Evolutionary conservation across 2,888 invertebrate genomes (phyloP).

Genomic region (Emesis furor): DNA sequence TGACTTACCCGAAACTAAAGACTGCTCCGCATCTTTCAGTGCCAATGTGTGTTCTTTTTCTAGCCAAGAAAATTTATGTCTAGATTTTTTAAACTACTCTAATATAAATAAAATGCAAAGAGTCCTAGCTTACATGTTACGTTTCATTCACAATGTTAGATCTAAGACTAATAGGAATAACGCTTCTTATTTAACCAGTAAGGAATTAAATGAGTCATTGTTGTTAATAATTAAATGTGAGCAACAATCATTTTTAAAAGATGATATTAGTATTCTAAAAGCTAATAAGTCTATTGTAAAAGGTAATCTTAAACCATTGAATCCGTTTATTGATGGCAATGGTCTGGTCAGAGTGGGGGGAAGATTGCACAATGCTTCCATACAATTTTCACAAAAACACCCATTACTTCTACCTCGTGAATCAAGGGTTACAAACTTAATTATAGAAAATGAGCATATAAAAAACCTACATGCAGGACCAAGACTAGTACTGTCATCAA

Average conservation of each 20-base stretch:
- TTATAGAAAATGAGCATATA: constrained; percentile 51
- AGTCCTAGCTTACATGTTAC: constrained; percentile 20
- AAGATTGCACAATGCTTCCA: constrained; percentile 50
- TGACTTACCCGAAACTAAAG: neutral
- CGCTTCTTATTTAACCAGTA: too few relatives aligned
- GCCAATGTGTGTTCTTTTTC: too few relatives aligned
- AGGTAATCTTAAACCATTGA: constrained; percentile 43
- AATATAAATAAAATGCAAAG: constrained; percentile 57
- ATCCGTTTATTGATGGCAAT: constrained; percentile 61
- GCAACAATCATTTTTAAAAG: constrained; percentile 52
- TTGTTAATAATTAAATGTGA: constrained; percentile 25
- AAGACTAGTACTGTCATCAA: constrained; percentile 4
- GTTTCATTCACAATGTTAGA: too few relatives aligned
- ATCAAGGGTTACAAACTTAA: constrained; percentile 46
- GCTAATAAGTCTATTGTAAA: constrained; percentile 19
- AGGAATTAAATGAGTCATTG: too few relatives aligned
- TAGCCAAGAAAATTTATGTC: neutral
- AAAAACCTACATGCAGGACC: constrained; percentile 43
- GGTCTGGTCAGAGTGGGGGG: constrained; percentile 63
- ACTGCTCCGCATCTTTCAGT: neutral
- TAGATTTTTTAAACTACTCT: constrained; percentile 34
- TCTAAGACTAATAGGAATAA: too few relatives aligned
- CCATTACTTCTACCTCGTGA: constrained; percentile 58
- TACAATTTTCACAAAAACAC: constrained; percentile 51
- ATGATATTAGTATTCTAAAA: constrained; percentile 45